Conservation (phyloP, 2,888 invertebrate genomes). For the Campaea margaritaria region DNA sequence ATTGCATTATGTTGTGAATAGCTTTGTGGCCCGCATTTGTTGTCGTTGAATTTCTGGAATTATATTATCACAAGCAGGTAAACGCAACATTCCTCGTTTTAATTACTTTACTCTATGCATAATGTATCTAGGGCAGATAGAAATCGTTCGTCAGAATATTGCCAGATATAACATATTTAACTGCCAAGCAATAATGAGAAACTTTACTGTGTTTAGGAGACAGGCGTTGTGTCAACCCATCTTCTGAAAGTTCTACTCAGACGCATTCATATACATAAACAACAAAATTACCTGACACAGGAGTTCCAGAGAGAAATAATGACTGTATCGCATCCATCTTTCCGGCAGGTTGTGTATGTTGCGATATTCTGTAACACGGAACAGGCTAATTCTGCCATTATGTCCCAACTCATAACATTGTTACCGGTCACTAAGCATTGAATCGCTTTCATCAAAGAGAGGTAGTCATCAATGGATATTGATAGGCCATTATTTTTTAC, state of each 20-base stretch:
- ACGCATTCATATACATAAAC: too few relatives aligned
- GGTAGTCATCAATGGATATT: slow-evolving; percentile 55
- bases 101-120: too few relatives aligned
- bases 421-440: slow-evolving; percentile 56
- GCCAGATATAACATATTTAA: too few relatives aligned
- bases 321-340: slow-evolving; percentile 46
- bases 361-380: slow-evolving; percentile 49
- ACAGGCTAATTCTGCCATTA: slow-evolving; percentile 57
- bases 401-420: slow-evolving; percentile 58
- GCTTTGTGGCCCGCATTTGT: slow-evolving; percentile 57
- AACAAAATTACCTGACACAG: slow-evolving; percentile 66
- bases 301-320: slow-evolving; percentile 69
- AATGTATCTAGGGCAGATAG: too few relatives aligned
- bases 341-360: slow-evolving; percentile 33
- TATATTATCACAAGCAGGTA: not conserved
- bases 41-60: slow-evolving; percentile 68
- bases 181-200: too few relatives aligned
- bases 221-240: too few relatives aligned
- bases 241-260: too few relatives aligned
- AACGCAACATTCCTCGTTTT: not conserved
- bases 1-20: slow-evolving; percentile 66
- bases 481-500: slow-evolving; percentile 57
- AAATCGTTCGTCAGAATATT: too few relatives aligned
- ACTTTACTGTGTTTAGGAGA: too few relatives aligned
- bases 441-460: slow-evolving; percentile 56